Conservation (phyloP, 1,140 invertebrate species). For the Spodoptera litura region DNA sequence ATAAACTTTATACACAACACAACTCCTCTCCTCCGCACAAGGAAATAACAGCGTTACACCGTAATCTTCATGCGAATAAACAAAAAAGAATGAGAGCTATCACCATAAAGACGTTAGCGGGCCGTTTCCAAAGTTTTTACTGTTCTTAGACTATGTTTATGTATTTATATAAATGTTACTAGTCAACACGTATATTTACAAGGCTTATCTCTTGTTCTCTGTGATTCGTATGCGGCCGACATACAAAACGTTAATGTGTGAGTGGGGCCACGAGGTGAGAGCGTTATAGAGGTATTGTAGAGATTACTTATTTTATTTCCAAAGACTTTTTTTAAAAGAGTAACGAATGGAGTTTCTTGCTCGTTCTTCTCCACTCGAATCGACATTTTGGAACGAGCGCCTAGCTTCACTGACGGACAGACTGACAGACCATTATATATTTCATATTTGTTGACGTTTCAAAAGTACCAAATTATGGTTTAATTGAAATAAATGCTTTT, state of each 20-base stretch:
- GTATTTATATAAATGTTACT: conserved; percentile 8
- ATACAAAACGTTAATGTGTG: conserved; percentile 59
- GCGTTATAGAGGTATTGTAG: neutral
- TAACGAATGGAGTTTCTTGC: too few species aligned
- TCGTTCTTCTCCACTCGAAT: too few species aligned
- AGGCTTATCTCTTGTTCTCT: conserved; percentile 57
- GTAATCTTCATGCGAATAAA: conserved; percentile 23
- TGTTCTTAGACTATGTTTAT: conserved; percentile 18
- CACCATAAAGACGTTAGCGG: conserved; percentile 36
- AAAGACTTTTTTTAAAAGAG: too few species aligned
- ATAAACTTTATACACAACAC: neutral
- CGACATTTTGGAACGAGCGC: too few species aligned
- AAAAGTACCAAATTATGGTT: too few species aligned
- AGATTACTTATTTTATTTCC: too few species aligned
- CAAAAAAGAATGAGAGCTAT: neutral
- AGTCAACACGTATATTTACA: conserved; percentile 51
- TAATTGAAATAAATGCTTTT: too few species aligned
- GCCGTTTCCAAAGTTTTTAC: conserved; percentile 41
- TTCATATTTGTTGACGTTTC: too few species aligned
- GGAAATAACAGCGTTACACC: conserved; percentile 4
- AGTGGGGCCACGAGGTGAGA: conserved; percentile 33
- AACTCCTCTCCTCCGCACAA: neutral
- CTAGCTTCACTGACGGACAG: too few species aligned
- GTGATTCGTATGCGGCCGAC: conserved; percentile 59
- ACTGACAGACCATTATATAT: too few species aligned